Evolutionary conservation across 2,888 invertebrate genomes (phyloP), one percentile per base, ranked within the genome.

Genomic region (Unio delphinus): DNA sequence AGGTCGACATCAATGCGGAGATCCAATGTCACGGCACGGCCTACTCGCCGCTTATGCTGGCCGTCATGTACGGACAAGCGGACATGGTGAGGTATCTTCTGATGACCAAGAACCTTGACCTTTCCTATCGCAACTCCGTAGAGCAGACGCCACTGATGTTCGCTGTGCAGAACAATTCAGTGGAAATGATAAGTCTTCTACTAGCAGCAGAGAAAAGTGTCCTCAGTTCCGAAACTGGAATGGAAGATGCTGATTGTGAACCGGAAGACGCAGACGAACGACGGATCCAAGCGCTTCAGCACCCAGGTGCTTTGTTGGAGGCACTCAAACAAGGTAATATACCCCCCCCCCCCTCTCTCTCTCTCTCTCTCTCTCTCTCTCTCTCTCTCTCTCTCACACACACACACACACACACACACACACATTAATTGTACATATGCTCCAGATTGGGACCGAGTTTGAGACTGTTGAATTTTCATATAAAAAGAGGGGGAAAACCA

Each of bases 301-400:
- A 77, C 57, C 77, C 77, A 5, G 73, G 74, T 55, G 74, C 77
- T 18, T 69, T 77, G 59, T 62, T 77, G 20, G 77, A 77, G 63
- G 73, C 75, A 30, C 54, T 77, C 7, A 73, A 75, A 73, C 73
- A 71, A 61, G 77, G 77, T 75, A 73, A 18, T 57, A 5, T 59
- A 11, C 3, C 30, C 15, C 45, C 15, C 45, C 15, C 45, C 4
- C 45, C 15, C 45, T 15, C 45, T 45, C 45, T 45, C 45, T 45
- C 45, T 45, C 45, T 45, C 45, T 45, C 45, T 45, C 45, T 45
- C 15, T 45, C 45, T 45, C 45, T 45, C 45, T 45, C 45, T 30
- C 30, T 30, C 30, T 30, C 30, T 30, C 30, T 30, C 30, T 4
- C 3, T 30, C 23, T 28, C 28, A 28, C 28, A 28, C 28, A 28